These are phyloP conservation scores for Formicarius rufipectus DNA, from an alignment of 2,113 vertebrate species.

Conservation along the genomic window DNA sequence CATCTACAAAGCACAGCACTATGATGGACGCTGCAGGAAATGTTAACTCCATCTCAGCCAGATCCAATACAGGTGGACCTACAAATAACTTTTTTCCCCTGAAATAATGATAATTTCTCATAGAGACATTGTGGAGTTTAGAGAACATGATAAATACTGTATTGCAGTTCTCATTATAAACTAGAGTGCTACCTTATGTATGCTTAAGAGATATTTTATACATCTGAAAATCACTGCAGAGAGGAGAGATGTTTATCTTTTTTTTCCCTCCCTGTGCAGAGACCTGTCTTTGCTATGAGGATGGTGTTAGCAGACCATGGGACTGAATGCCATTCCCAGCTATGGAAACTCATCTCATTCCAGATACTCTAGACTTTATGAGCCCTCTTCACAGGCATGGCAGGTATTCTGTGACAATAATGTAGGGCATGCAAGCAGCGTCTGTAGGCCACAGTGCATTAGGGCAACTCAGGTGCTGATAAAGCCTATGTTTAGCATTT, in stretches of 20 bases:
- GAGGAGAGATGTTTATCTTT: not conserved
- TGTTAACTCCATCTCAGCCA: not conserved
- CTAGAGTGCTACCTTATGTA: not conserved
- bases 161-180: not conserved
- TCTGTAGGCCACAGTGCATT: not conserved
- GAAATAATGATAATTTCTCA: not conserved
- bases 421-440: accelerated
- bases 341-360: not conserved
- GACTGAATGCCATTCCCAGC: not conserved
- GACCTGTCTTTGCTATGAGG: not conserved
- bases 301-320: not conserved
- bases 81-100: not conserved
- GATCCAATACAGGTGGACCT: not conserved
- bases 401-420: not conserved
- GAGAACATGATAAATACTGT: accelerated
- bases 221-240: not conserved
- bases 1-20: not conserved
- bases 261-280: not conserved
- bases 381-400: not conserved
- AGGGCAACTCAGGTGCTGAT: not conserved
- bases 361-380: not conserved
- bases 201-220: not conserved
- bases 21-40: not conserved
- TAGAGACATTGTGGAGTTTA: not conserved
- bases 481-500: not conserved